Conservation (phyloP, 2,113 vertebrate species). For the Pagrus major region DNA sequence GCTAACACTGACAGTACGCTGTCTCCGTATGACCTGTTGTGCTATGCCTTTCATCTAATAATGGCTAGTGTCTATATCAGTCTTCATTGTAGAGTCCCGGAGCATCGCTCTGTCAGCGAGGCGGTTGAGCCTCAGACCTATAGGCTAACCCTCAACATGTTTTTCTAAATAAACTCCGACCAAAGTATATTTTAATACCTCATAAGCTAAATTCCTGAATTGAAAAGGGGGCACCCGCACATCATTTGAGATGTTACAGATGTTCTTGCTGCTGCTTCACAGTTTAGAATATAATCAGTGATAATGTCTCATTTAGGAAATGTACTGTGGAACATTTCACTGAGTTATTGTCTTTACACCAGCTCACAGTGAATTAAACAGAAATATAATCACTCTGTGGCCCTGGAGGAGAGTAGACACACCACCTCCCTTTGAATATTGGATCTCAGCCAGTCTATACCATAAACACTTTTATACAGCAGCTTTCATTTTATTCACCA, state of each 20-base stretch:
- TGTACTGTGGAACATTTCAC: slow-evolving; percentile 76
- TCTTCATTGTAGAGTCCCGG: slow-evolving; percentile 30
- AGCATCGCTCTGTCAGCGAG: slow-evolving; percentile 28
- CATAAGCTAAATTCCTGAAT: slow-evolving; percentile 35
- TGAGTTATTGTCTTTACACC: slow-evolving; percentile 72
- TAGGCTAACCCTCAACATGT: slow-evolving; percentile 15
- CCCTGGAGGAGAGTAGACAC: slow-evolving; percentile 23
- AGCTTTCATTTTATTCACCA: slow-evolving; percentile 30
- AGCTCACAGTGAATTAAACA: slow-evolving; percentile 69
- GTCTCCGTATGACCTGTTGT: slow-evolving; percentile 39
- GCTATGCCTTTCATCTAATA: slow-evolving; percentile 67
- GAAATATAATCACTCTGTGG: slow-evolving; percentile 64
- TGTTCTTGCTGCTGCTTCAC: slow-evolving; percentile 65
- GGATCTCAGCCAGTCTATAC: slow-evolving; percentile 47
- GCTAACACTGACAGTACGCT: slow-evolving; percentile 13
- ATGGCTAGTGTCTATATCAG: slow-evolving; percentile 56
- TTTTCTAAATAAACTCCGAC: slow-evolving; percentile 3
- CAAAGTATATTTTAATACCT: slow-evolving; percentile 32
- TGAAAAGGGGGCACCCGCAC: slow-evolving; percentile 42
- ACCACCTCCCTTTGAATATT: slow-evolving; percentile 10
- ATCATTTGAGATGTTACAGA: slow-evolving; percentile 78
- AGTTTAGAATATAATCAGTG: slow-evolving; percentile 80
- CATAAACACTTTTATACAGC: slow-evolving; percentile 42
- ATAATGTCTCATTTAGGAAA: slow-evolving; percentile 80
- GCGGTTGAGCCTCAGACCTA: slow-evolving; percentile 15